Conservation (phyloP, 2,888 invertebrate species). For the Teinopalpus imperialis region DNA sequence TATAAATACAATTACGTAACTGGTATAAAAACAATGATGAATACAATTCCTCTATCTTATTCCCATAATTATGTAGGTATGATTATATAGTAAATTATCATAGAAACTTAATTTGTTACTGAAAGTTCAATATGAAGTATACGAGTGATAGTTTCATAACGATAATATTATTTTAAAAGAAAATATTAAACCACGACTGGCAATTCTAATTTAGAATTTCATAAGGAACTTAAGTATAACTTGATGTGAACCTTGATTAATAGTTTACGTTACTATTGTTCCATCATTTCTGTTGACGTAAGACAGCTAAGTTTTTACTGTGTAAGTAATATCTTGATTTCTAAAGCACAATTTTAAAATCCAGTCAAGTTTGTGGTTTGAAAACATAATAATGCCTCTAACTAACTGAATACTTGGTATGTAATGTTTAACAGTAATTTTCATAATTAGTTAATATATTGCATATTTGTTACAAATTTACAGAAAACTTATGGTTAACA, state of each 20-base stretch:
- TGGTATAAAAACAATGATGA: conserved; percentile 67
- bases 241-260: conserved; percentile 1
- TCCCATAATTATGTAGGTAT: conserved; percentile 14
- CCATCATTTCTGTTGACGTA: not conserved
- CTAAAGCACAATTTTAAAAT: too few species aligned
- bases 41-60: conserved; percentile 64
- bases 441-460: too few species aligned
- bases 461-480: too few species aligned
- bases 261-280: not conserved
- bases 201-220: conserved; percentile 17
- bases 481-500: too few species aligned
- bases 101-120: conserved; percentile 28
- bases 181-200: not conserved
- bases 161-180: not conserved
- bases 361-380: too few species aligned
- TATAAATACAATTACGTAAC: conserved; percentile 63
- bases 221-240: conserved; percentile 20
- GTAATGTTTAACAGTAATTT: too few species aligned
- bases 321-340: too few species aligned
- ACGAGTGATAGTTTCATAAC: conserved; percentile 1
- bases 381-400: too few species aligned
- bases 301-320: not conserved
- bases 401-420: too few species aligned
- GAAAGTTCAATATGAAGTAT: conserved; percentile 27
- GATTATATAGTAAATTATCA: conserved; percentile 14